Evolutionary conservation across 2,888 invertebrate genomes (phyloP).

Genomic region (Drosophila pseudotalamancana): DNA sequence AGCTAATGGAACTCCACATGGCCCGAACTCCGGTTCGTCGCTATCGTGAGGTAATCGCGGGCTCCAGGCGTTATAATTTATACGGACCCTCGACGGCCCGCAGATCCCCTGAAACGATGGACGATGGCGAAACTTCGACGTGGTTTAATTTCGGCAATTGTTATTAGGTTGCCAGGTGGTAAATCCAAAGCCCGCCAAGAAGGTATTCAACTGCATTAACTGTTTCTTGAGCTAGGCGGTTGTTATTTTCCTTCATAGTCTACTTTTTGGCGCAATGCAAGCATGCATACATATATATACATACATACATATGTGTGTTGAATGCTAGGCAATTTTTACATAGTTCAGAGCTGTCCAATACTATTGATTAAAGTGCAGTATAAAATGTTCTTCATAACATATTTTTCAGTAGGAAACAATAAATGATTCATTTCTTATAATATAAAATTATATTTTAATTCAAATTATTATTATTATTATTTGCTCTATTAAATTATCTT

Average conservation of each 20-base stretch:
- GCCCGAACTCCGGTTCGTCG: constrained; percentile 58
- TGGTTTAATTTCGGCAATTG: constrained; percentile 74
- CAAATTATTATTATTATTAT: no score
- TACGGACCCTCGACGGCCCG: constrained; percentile 46
- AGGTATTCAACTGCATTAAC: neutral
- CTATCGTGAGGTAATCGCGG: constrained; percentile 68
- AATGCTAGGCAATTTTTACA: no score
- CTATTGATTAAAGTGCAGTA: no score
- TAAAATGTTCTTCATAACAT: no score
- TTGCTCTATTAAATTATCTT: no score
- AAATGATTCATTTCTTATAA: no score
- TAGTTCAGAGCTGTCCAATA: no score
- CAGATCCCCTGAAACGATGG: constrained; percentile 34
- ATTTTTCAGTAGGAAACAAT: no score
- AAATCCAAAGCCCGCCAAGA: neutral
- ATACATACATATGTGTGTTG: no score
- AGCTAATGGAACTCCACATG: constrained; percentile 79
- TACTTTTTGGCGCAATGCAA: neutral
- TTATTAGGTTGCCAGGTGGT: constrained; percentile 41
- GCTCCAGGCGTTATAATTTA: constrained; percentile 53
- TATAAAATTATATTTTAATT: no score
- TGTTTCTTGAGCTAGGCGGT: neutral
- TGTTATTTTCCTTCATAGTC: neutral
- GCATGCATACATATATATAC: neutral
- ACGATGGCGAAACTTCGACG: constrained; percentile 50